Evolutionary conservation across 2,113 vertebrate genomes (phyloP), one percentile per base, ranked within the genome.

Genomic region (Aspiorhynchus laticeps): DNA sequence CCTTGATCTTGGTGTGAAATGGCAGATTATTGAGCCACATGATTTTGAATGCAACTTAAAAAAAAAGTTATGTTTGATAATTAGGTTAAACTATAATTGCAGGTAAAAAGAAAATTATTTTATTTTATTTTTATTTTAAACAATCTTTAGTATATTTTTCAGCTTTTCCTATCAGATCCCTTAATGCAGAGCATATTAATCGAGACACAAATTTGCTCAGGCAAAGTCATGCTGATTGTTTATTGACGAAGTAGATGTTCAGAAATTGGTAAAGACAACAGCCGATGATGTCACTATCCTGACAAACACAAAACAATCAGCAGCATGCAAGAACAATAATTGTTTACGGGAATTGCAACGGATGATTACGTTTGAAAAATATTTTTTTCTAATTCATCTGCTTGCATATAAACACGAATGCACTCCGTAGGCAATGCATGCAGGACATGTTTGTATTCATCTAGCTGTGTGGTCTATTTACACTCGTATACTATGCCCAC

Each of bases 391-490:
- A 89, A 15, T 84, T 38, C 61, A 53, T 43, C 28, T 85, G 59
- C 63, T 12, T 85, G 80, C 80, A 31, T 46, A 79, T 80, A 86
- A 85, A 61, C 83, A 71, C 80, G 21, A 28, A 87, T 65, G 86
- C 88, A 28, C n/a, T 26, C 59, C 14, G 77, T 59, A 79, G 86
- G 59, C 69, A 46, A 86, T 84, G 73, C 56, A n/a, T 89, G 87
- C 80, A 87, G 90, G 88, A 90, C 87, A 87, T 31, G 78, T 88
- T 90, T 91, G 89, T 89, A 84, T 89, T 81, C 80, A 85, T 86
- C 85, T 88, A 65, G 80, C 81, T 91, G 87, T 89, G 90, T 89
- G 87, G 89, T 81, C 87, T 77, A 24, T 75, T 78, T 73, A 53
- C 75, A 85, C 87, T 86, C 88, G 86, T 67, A 81, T 75, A 56